These are phyloP conservation scores for Prionailurus bengalensis DNA, from an alignment of 2,113 vertebrate species.

Conservation along the genomic window DNA sequence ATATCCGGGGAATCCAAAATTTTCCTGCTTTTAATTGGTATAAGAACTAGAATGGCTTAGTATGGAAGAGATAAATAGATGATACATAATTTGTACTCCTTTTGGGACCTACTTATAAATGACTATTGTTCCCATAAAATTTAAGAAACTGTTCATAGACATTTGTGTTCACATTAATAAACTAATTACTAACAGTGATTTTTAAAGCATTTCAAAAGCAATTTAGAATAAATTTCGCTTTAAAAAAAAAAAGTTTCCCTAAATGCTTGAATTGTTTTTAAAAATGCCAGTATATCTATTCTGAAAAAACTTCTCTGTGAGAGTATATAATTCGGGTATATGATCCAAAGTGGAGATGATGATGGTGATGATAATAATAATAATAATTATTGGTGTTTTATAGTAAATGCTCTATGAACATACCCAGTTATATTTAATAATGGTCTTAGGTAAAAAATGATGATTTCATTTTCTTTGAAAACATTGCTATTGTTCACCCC, in stretches of 20 bases:
- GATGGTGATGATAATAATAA: no score
- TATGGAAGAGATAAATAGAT: background rate
- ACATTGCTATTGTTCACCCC: background rate
- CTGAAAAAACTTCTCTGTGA: background rate
- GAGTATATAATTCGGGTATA: background rate
- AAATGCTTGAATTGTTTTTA: background rate
- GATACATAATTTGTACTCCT: background rate
- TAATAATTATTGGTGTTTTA: background rate
- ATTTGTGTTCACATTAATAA: background rate
- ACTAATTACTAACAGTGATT: background rate
- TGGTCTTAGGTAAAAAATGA: background rate
- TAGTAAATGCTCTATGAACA: background rate
- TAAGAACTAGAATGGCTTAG: background rate
- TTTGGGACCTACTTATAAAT: background rate
- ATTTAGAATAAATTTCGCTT: slow-evolving; percentile 53
- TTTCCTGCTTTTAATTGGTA: background rate
- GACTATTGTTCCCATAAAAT: background rate
- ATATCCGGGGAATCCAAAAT: background rate
- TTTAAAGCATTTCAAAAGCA: slow-evolving; percentile 46
- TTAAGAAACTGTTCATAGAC: background rate
- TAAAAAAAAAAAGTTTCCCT: background rate
- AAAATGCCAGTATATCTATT: background rate
- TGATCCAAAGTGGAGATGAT: background rate
- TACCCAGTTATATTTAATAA: background rate
- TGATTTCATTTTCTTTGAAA: background rate